Base-by-base conservation (phyloP, 2,113 vertebrate species). In the Eonycteris spelaea region DNA sequence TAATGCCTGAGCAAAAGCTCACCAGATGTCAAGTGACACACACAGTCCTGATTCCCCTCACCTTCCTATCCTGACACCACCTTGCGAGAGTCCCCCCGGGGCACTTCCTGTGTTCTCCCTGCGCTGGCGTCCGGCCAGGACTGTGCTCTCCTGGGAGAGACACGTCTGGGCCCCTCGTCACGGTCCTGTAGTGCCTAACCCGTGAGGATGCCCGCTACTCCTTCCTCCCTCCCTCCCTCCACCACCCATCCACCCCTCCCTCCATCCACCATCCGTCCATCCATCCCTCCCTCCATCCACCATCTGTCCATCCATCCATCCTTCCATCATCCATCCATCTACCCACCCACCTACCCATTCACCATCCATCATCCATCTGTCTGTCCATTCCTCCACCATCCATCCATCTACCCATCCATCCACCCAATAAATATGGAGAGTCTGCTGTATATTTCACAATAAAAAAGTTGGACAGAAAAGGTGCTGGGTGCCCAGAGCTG, bases 11-110 rank as follows among this genome's bases (percentile, higher is more conserved):
- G 30, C 2, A 24, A 35, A 30, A 19, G 13, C 15, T 88, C 9
- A 6, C 15, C 33, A 21, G 63, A 9, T 30, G 18, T 3, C 11
- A 40, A 8, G 4, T 7, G 6, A 0, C 24, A 3, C 14, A 2
- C 7, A 26, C n/a, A 70, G 15, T 38, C 38, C 48, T n/a, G 48
- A 24, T 24, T 0, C 26, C 26, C 1, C 2, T 16, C 2, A 2
- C 26, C 12, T 12, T 35, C 6, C n/a, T 79, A 55, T 86, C 86
- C 40, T 33, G 43, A 9, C 1, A 12, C 12, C 19, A 3, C 28
- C 53, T 30, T 15, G 12, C 3, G n/a, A 15, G 19, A 15, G 7
- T 7, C 0, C 61, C 33, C 22, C 0, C 9, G 70, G 82, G 38
- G 11, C 1, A 8, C 77, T 55, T 3, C 2, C 38, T 67, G 1